A percentile compares a stretch with the other conserved stretches of the same genome.
Evolutionary conservation across 2,888 invertebrate species (phyloP).

Genomic region (Pinctada fucata): DNA sequence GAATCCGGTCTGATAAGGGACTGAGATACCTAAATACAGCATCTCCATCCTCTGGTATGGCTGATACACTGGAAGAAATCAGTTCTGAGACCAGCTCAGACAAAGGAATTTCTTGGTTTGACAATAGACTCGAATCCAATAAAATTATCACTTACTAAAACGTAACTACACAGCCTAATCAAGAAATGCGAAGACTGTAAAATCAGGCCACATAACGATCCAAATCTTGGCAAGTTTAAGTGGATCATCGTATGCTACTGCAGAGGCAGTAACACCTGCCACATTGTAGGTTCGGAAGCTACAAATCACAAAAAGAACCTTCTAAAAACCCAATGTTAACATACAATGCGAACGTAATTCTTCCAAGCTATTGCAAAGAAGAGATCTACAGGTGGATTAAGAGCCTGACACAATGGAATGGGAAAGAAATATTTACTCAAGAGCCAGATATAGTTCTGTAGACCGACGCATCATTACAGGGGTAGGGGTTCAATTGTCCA

Average conservation of each 20-base stretch:
- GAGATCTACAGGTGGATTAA: neutral
- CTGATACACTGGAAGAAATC: conserved; percentile 27
- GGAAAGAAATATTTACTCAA: no score
- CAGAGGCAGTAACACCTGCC: conserved; percentile 1
- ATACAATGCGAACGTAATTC: neutral
- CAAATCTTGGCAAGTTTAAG: conserved; percentile 3
- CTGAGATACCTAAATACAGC: neutral
- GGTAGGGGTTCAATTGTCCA: no score
- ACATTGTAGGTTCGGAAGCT: neutral
- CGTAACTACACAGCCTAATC: conserved; percentile 5
- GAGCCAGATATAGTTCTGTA: no score
- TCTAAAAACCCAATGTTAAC: neutral
- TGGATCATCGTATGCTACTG: neutral
- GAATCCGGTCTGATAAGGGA: neutral
- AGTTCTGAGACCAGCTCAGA: conserved; percentile 15
- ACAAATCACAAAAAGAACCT: conserved; percentile 1
- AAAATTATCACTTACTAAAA: conserved; percentile 12
- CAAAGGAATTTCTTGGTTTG: conserved; percentile 25
- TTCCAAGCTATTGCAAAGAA: neutral
- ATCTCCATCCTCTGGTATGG: conserved; percentile 6
- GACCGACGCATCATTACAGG: no score
- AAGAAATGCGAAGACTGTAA: conserved; percentile 16
- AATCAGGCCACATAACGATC: neutral
- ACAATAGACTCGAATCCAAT: conserved; percentile 18
- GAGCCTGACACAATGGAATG: neutral